A percentile compares a stretch with the other conserved stretches of the same genome.
Evolutionary conservation across 2,888 invertebrate genomes (phyloP).

Genomic region (Clusia tigrina): DNA sequence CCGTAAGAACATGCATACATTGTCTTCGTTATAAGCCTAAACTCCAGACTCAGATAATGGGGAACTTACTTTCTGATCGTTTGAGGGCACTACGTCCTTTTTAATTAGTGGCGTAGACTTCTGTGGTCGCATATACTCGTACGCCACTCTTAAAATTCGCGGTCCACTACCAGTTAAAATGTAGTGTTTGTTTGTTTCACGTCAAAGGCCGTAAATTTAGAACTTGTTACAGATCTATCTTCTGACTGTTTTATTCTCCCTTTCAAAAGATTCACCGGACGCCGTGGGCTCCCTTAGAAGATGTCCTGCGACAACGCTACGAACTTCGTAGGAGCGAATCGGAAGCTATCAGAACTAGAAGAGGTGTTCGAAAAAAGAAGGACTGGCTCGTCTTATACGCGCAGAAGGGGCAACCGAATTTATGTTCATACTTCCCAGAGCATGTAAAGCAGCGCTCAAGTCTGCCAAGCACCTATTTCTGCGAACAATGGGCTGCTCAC

Average conservation of each 20-base stretch:
- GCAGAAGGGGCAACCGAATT: slow-evolving; percentile 18
- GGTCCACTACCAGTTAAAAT: slow-evolving; percentile 9
- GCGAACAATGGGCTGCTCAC: slow-evolving; percentile 16
- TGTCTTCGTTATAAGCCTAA: slow-evolving; percentile 19
- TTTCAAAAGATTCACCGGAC: slow-evolving; percentile 21
- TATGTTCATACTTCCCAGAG: slow-evolving; percentile 28
- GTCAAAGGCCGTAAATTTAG: slow-evolving; percentile 22
- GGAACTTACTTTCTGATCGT: slow-evolving; percentile 14
- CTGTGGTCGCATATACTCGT: slow-evolving; percentile 10
- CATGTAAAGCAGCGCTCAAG: slow-evolving; percentile 29
- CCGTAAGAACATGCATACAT: slow-evolving; percentile 12
- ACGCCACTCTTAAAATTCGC: not conserved
- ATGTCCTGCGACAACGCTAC: slow-evolving; percentile 25
- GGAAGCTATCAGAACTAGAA: not conserved
- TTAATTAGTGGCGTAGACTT: slow-evolving; percentile 7
- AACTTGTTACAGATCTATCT: slow-evolving; percentile 20
- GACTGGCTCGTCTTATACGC: not conserved
- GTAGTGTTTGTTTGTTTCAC: slow-evolving; percentile 25
- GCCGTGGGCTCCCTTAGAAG: slow-evolving; percentile 16
- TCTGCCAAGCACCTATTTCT: slow-evolving; percentile 19
- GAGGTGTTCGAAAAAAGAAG: not conserved
- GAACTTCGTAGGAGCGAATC: slow-evolving; percentile 24
- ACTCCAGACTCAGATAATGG: too few relatives aligned
- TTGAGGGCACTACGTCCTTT: slow-evolving; percentile 7
- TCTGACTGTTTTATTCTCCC: slow-evolving; percentile 27